Conservation (phyloP, 2,888 invertebrate species). For the Hirtodrosophila cameraria region DNA sequence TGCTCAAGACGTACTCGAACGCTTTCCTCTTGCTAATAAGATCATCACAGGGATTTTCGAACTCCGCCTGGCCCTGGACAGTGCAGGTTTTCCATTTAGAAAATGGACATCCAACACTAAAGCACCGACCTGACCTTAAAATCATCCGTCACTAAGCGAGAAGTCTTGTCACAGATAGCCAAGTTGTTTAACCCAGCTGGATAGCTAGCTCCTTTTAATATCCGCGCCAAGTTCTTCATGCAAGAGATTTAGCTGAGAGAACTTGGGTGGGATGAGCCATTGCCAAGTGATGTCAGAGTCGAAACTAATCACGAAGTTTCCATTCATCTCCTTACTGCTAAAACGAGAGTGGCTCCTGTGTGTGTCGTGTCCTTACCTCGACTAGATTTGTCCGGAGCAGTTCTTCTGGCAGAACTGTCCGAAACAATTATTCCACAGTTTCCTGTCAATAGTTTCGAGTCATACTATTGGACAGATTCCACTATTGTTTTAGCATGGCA, state of each 20-base stretch:
- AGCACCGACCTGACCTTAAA: neutral
- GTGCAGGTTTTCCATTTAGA: no score
- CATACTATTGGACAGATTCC: neutral
- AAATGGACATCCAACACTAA: conserved; percentile 4
- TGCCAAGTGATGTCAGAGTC: neutral
- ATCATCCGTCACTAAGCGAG: neutral
- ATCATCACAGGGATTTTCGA: conserved; percentile 5
- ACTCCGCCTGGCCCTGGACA: neutral
- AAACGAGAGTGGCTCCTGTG: no score
- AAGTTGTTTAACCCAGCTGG: neutral
- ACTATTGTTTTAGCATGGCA: conserved; percentile 9
- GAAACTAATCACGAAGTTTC: no score
- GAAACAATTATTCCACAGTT: no score
- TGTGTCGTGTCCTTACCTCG: no score
- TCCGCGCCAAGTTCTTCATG: neutral
- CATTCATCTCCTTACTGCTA: no score
- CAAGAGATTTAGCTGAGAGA: neutral
- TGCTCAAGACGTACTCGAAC: neutral
- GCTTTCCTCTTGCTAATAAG: conserved; percentile 8
- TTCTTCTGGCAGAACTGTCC: no score
- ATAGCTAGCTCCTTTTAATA: neutral
- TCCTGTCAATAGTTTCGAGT: no score
- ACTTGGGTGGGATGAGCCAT: neutral
- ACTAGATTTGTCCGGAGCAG: no score
- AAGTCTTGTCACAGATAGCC: neutral